phyloP scores from a whole-genome alignment of 2,797 vertebrate species.

The Rhinogobio ventralis region DNA sequence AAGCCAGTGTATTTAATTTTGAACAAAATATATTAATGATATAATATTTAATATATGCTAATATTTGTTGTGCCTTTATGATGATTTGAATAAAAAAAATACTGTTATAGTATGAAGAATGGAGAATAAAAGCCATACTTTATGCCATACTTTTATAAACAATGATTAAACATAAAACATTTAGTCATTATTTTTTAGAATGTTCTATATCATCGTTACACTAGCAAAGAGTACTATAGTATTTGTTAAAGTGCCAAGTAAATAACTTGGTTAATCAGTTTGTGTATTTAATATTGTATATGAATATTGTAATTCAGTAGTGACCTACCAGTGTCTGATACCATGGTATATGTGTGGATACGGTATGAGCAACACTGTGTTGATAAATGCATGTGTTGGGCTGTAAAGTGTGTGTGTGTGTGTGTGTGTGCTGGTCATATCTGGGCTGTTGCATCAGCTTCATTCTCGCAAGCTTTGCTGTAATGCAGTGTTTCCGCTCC shows the following conservation, averaged over 20 bases:
- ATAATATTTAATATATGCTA: not conserved
- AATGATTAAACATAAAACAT: not conserved
- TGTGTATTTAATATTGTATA: not conserved
- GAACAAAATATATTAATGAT: not conserved
- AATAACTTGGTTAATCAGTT: not conserved
- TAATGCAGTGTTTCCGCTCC: slow-evolving; percentile 47
- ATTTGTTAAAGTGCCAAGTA: not conserved
- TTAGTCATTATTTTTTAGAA: not conserved
- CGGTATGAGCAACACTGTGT: not conserved
- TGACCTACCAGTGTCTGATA: not conserved
- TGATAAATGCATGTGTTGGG: not conserved
- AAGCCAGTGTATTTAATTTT: not conserved
- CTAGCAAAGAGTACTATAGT: not conserved
- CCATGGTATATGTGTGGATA: not conserved
- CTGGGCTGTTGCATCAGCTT: slow-evolving; percentile 42
- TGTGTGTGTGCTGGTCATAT: slow-evolving; percentile 27
- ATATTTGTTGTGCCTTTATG: too few relatives aligned
- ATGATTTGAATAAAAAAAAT: not conserved
- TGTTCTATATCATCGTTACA: not conserved
- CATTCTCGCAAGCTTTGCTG: slow-evolving; percentile 49
- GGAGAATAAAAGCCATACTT: not conserved
- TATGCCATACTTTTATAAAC: not conserved
- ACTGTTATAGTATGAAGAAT: not conserved
- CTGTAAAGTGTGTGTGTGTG: slow-evolving; percentile 34
- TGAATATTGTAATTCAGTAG: not conserved